Conservation (phyloP, 2,888 invertebrate genomes). For the Hydraecia micacea region DNA sequence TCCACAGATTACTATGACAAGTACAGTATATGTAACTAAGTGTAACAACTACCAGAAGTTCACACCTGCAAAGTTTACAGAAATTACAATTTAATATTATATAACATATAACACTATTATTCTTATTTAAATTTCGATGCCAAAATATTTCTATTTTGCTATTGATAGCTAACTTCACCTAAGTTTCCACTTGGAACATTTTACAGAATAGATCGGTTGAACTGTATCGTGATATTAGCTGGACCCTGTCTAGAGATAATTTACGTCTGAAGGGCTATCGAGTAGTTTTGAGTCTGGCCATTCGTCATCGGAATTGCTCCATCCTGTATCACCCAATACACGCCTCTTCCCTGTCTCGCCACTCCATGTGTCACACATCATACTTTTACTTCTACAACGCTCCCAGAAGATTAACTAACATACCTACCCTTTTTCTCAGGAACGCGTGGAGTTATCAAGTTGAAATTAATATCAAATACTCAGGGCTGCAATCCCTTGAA, state of each 20-base stretch:
- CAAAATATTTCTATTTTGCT: no score
- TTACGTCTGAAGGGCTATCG: background rate
- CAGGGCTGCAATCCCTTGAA: no score
- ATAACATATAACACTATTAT: no score
- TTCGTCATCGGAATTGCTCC: background rate
- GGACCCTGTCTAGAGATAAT: background rate
- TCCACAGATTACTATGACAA: no score
- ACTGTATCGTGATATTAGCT: background rate
- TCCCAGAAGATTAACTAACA: background rate
- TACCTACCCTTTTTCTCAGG: no score
- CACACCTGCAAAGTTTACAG: no score
- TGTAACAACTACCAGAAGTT: no score
- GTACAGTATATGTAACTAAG: no score
- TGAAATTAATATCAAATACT: no score
- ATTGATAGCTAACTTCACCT: background rate
- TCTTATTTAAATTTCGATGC: no score
- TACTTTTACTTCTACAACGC: background rate
- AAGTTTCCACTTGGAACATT: background rate
- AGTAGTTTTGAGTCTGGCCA: background rate
- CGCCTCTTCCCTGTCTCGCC: conserved; percentile 22
- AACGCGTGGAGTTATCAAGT: no score
- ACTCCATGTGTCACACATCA: background rate
- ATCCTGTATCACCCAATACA: background rate
- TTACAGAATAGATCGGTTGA: background rate
- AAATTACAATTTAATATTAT: no score